These are phyloP conservation scores for Cryptoprocta ferox DNA, from an alignment of 2,797 vertebrate genomes.

Conservation along the genomic window DNA sequence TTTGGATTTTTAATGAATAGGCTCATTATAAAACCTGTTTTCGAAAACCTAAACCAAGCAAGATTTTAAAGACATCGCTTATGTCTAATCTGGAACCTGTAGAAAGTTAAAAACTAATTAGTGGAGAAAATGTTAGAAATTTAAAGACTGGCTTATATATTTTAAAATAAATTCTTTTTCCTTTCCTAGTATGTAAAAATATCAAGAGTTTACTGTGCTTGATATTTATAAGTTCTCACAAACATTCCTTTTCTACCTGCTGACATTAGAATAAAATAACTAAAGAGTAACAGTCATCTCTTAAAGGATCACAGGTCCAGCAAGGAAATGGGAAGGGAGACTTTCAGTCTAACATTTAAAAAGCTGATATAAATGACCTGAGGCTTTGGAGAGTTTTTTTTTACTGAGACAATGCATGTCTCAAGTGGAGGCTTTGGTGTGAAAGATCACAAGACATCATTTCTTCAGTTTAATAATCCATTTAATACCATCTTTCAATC, in stretches of 20 bases:
- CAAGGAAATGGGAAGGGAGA: conserved; percentile 65
- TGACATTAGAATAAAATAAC: conserved; percentile 68
- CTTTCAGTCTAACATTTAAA: conserved; percentile 66
- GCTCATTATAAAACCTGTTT: conserved; percentile 3
- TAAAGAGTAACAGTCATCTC: not conserved
- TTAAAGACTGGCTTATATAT: not conserved
- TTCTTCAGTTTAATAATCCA: conserved; percentile 89
- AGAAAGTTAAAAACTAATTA: not conserved
- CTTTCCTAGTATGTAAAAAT: not conserved
- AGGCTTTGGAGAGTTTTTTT: conserved; percentile 69
- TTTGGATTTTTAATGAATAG: conserved; percentile 25
- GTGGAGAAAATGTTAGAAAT: conserved; percentile 11
- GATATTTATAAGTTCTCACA: not conserved
- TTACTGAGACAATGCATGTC: conserved; percentile 70
- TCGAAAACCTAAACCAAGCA: conserved; percentile 13
- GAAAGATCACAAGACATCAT: conserved; percentile 84
- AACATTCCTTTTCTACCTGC: conserved; percentile 3
- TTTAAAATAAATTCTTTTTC: conserved; percentile 33
- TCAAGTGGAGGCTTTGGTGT: conserved; percentile 75
- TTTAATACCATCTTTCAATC: conserved; percentile 89
- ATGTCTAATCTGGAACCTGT: not conserved
- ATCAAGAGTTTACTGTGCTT: not conserved
- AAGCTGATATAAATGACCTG: conserved; percentile 69
- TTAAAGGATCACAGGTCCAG: conserved; percentile 51
- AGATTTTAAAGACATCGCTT: not conserved